Conservation (phyloP, 1,140 invertebrate genomes). For the Drosophila yakuba region DNA sequence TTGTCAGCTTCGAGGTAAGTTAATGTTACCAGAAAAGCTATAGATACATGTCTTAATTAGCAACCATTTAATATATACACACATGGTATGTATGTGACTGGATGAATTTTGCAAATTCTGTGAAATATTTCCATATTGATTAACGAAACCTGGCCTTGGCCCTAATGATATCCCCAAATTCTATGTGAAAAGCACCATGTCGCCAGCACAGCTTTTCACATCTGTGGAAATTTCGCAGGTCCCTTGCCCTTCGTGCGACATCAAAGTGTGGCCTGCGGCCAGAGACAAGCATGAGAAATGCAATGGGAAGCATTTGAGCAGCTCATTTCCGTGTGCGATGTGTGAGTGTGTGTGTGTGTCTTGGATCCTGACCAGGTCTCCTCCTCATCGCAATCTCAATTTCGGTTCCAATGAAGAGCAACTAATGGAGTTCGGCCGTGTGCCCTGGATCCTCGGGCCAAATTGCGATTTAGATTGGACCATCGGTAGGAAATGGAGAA, state of each 20-base stretch:
- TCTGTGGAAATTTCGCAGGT: not conserved
- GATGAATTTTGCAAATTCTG: not conserved
- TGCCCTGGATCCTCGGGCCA: not conserved
- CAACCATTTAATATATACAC: too few species aligned
- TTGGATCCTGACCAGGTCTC: conserved; percentile 2
- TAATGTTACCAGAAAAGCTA: too few species aligned
- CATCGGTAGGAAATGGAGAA: conserved; percentile 29
- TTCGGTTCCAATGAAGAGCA: not conserved
- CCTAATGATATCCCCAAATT: not conserved
- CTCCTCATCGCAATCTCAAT: conserved; percentile 5
- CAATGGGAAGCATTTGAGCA: conserved; percentile 40
- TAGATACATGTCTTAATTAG: not conserved
- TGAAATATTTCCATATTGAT: not conserved
- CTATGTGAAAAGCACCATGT: conserved; percentile 3
- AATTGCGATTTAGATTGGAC: conserved; percentile 21
- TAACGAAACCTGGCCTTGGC: not conserved
- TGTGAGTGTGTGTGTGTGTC: conserved; percentile 6
- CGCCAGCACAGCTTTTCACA: not conserved
- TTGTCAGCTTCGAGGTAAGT: conserved; percentile 95
- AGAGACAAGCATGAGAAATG: conserved; percentile 27
- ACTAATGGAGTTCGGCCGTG: conserved; percentile 15
- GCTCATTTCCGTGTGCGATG: conserved; percentile 35
- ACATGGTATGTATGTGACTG: too few species aligned
- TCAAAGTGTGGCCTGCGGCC: conserved; percentile 19
- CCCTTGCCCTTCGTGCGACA: conserved; percentile 4